Evolutionary conservation across 2,888 invertebrate species (phyloP).

Genomic region (Operophtera brumata): DNA sequence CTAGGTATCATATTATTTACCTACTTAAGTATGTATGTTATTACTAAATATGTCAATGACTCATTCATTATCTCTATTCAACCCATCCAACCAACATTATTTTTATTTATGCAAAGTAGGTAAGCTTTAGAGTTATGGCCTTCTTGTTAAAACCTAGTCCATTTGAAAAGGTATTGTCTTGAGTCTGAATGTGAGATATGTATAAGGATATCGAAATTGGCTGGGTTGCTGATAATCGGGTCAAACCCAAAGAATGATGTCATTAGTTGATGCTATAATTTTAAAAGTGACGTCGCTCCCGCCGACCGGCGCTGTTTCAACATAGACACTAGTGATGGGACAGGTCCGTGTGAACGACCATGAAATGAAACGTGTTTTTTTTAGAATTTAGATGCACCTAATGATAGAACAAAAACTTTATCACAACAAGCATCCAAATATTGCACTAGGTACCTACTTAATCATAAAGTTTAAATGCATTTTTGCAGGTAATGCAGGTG

Average conservation of each 20-base stretch:
- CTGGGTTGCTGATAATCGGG: conserved; percentile 58
- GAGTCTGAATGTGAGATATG: conserved; percentile 23
- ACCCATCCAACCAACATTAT: neutral
- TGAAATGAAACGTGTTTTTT: conserved; percentile 5
- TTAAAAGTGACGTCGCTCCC: conserved; percentile 68
- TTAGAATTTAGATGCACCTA: no score
- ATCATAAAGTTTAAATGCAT: no score
- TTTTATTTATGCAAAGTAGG: conserved; percentile 11
- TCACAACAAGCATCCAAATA: neutral
- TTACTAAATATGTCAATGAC: neutral
- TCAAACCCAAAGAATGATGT: conserved; percentile 62
- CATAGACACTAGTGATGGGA: conserved; percentile 47
- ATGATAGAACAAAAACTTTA: no score
- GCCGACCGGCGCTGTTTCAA: conserved; percentile 44
- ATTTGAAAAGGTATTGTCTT: conserved; percentile 37
- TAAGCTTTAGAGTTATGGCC: conserved; percentile 20
- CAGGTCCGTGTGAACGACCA: neutral
- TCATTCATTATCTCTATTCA: neutral
- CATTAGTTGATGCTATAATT: conserved; percentile 65
- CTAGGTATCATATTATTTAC: no score
- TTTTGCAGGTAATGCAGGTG: no score
- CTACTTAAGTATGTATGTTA: no score
- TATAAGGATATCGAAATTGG: conserved; percentile 46
- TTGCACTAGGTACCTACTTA: no score
- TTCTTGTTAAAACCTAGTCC: conserved; percentile 23